phyloP scores from a whole-genome alignment of 2,797 vertebrate species.

The Cirrhinus mrigala region DNA sequence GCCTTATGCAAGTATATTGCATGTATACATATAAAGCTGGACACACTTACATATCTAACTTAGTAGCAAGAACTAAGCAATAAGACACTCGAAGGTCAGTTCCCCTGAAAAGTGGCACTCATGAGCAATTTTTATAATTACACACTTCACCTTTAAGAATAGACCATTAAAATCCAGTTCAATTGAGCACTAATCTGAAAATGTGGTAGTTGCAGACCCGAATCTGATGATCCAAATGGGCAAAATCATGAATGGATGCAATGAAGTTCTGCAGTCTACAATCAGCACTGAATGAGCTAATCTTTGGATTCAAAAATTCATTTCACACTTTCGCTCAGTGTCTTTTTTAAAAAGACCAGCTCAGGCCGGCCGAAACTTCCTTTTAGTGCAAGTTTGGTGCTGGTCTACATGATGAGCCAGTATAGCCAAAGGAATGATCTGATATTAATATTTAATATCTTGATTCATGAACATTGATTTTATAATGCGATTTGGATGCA shows the following conservation, averaged over 20 bases:
- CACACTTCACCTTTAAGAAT: background rate
- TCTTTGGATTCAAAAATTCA: slow-evolving; percentile 18
- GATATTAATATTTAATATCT: background rate
- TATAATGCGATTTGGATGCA: background rate
- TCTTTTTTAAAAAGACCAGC: slow-evolving; percentile 11
- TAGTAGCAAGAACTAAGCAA: background rate
- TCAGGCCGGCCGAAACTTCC: background rate
- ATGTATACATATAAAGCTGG: background rate
- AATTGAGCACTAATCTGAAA: slow-evolving; percentile 8
- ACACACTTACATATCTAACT: background rate
- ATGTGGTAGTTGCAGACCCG: background rate
- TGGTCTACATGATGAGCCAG: background rate
- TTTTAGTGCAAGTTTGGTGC: background rate
- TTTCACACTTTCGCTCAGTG: slow-evolving; percentile 3
- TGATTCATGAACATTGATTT: slow-evolving; percentile 11
- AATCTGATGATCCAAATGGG: slow-evolving; percentile 48
- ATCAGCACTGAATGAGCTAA: slow-evolving; percentile 49
- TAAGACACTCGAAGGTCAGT: background rate
- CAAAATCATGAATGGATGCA: slow-evolving; percentile 64
- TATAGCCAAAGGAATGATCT: background rate
- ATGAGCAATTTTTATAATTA: background rate
- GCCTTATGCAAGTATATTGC: background rate
- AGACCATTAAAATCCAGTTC: slow-evolving; percentile 9
- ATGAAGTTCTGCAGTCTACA: slow-evolving; percentile 44
- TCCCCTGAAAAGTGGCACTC: background rate